These are phyloP conservation scores for Disparrhopalites patrizii DNA, from an alignment of 2,888 invertebrate species.

Conservation along the genomic window DNA sequence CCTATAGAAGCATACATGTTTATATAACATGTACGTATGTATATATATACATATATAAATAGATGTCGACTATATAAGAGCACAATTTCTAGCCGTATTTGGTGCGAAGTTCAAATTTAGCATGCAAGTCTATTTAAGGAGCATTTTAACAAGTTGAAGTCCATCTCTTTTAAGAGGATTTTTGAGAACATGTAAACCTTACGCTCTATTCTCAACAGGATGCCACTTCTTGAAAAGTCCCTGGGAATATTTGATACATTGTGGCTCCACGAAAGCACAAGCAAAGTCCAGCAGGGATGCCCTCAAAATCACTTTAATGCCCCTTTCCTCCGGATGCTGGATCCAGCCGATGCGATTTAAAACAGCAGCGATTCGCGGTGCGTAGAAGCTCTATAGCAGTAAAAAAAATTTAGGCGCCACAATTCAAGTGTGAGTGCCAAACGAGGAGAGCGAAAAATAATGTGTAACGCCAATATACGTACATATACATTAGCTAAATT, in stretches of 20 bases:
- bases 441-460: no score
- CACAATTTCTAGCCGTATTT: no score
- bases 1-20: no score
- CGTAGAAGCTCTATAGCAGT: background rate
- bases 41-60: no score
- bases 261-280: background rate
- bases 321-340: background rate
- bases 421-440: no score
- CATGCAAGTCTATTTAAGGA: background rate
- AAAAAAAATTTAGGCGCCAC: background rate
- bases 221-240: background rate
- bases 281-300: constrained; percentile 12
- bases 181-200: background rate
- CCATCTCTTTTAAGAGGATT: background rate
- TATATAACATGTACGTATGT: no score
- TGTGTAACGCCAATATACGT: no score
- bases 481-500: no score
- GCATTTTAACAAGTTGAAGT: no score
- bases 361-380: background rate
- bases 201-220: background rate
- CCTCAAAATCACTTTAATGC: constrained; percentile 12
- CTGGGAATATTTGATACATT: background rate
- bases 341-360: background rate
- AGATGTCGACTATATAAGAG: no score
- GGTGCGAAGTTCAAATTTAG: no score